phyloP scores from a whole-genome alignment of 2,113 vertebrate species.

The Callorhinus ursinus region DNA sequence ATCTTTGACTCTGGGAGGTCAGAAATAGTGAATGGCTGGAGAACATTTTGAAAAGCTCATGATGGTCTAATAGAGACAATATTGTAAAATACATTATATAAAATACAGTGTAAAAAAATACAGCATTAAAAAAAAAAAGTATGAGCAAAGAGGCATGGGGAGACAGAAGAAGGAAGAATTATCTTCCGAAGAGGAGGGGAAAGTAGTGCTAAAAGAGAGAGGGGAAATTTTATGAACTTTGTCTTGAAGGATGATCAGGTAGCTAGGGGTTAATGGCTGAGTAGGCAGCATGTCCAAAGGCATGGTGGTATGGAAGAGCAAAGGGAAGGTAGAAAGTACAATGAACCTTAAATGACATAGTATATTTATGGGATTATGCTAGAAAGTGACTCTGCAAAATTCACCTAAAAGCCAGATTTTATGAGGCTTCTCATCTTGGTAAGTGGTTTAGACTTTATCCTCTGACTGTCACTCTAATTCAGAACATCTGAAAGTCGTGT shows the following conservation, averaged over 20 bases:
- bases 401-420: background rate
- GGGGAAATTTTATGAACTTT: background rate
- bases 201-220: background rate
- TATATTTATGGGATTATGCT: background rate
- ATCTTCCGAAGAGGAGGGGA: background rate
- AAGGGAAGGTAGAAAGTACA: background rate
- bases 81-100: background rate
- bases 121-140: background rate
- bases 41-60: background rate
- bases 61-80: background rate
- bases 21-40: background rate
- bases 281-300: background rate
- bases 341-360: background rate
- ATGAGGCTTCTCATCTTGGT: background rate
- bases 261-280: background rate
- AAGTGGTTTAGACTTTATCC: background rate
- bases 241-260: background rate
- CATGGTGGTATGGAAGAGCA: background rate
- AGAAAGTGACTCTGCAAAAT: background rate
- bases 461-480: background rate
- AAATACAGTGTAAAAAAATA: background rate
- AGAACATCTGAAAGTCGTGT: background rate
- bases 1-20: background rate
- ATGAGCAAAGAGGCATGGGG: background rate
- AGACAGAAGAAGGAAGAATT: background rate